A percentile compares a stretch with the other conserved stretches of the same genome.
Conservation (phyloP, 2,797 vertebrate species). For the Anguilla pacifica region DNA sequence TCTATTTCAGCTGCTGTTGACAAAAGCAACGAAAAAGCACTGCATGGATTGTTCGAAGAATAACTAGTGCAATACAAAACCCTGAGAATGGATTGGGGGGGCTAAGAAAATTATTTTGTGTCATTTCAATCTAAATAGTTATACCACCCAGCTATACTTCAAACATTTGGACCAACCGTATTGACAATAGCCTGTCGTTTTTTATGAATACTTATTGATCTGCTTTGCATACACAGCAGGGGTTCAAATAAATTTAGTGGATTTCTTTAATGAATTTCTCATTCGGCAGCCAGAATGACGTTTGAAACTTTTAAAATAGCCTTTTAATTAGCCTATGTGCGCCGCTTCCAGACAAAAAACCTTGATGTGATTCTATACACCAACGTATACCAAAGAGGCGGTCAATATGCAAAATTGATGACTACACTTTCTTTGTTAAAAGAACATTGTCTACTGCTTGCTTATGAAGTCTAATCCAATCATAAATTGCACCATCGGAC, state of each 20-base stretch:
- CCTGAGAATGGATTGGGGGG: background rate
- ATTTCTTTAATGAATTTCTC: constrained; percentile 75
- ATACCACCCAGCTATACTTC: constrained; percentile 20
- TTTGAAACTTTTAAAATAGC: constrained; percentile 82
- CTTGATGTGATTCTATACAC: constrained; percentile 67
- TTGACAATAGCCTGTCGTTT: background rate
- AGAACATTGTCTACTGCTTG: constrained; percentile 80
- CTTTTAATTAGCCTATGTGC: constrained; percentile 84
- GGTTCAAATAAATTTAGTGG: constrained; percentile 75
- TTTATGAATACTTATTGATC: constrained; percentile 75
- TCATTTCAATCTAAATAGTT: constrained; percentile 17
- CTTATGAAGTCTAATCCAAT: constrained; percentile 98
- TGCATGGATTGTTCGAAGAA: background rate
- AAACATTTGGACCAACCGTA: constrained; percentile 24
- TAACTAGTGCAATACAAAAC: background rate
- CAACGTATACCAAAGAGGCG: constrained; percentile 79
- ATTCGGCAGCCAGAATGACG: constrained; percentile 79
- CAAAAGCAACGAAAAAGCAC: background rate
- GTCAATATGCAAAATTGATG: constrained; percentile 88
- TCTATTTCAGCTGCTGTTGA: background rate
- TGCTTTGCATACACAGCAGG: constrained; percentile 75
- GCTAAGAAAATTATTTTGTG: background rate
- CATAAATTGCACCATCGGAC: constrained; percentile 88
- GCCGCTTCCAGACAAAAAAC: constrained; percentile 77
- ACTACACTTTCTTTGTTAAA: constrained; percentile 81